Base-by-base conservation (phyloP, 2,797 vertebrate genomes). In the Sebastes diaconus region DNA sequence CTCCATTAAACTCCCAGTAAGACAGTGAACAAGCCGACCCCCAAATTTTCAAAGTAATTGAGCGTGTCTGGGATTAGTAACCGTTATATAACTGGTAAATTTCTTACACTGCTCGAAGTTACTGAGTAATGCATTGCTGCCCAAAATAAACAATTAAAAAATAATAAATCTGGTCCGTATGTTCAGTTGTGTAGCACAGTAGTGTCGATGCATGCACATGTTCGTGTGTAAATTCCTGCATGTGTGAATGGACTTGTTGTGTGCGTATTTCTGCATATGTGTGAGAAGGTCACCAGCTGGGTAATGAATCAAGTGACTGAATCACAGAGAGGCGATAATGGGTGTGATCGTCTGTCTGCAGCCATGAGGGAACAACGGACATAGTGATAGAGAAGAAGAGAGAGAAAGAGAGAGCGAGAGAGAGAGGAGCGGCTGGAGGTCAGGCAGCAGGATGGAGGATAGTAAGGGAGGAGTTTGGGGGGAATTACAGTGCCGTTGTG, bases 221-320 rank as follows among this genome's bases (percentile, higher is more conserved):
- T 34, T 13, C 18, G 3, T 29, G 25, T 20, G 46, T 18, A 42
- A 25, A 13, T 42, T n/a, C 25, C 7, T 65, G n/a, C 46, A 30
- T 59, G 63, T 59, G 67, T 75, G 8, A 50, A 68, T 61, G 73
- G 4, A 24, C 59, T 9, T 50, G 60, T 68, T 50, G 60, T 68
- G 72, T 69, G 59, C 20, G 9, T 50, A 13, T 75, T 18, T 65
- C 32, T 84, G 70, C 57, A 30, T 50, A 75, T 63, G 76, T 76
- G 80, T 58, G 46, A 86, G 70, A 68, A 79, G 83, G 80, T 81
- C 81, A 78, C 64, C 55, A 50, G 74, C 68, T 66, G 52, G 42
- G 52, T 81, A 84, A 87, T 83, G 59, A 85, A 84, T 81, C 66
- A 77, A 84, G 77, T 36, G 68, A 70, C 61, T 72, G 86, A 73